phyloP scores from a whole-genome alignment of 2,888 invertebrate species.

The Phoronis australis region DNA sequence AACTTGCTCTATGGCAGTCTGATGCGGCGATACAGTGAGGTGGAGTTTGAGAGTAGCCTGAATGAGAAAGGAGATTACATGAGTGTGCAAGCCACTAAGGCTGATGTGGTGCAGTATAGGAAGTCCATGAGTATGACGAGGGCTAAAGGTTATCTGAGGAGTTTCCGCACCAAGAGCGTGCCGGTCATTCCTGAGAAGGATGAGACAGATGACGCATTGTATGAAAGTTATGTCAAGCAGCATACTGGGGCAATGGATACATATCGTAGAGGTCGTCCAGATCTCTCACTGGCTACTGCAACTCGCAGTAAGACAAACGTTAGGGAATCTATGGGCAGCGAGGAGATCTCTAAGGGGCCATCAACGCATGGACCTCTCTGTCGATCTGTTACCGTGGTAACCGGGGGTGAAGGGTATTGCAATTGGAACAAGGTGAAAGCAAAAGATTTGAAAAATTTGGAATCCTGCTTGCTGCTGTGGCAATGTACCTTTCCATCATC shows the following conservation, averaged over 20 bases:
- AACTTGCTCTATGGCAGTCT: neutral
- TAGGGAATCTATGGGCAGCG: neutral
- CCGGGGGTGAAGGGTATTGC: conserved; percentile 45
- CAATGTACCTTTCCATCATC: conserved; percentile 6
- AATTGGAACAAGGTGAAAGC: conserved; percentile 25
- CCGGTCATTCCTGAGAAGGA: neutral
- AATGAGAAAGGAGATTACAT: too few relatives aligned
- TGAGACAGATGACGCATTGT: neutral
- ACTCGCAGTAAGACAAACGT: neutral
- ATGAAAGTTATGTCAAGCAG: neutral
- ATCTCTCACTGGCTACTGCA: neutral
- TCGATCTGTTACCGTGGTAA: conserved; percentile 39
- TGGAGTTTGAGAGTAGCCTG: too few relatives aligned
- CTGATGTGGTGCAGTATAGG: neutral
- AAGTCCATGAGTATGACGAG: neutral
- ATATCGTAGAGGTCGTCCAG: neutral
- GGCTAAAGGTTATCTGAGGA: too few relatives aligned
- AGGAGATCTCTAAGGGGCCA: neutral
- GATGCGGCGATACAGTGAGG: too few relatives aligned
- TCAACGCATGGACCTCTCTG: neutral
- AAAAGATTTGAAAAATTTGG: conserved; percentile 11
- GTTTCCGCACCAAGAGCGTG: neutral
- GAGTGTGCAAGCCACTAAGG: neutral
- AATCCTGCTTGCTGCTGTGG: conserved; percentile 18
- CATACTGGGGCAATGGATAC: too few relatives aligned